phyloP scores from a whole-genome alignment of 2,113 vertebrate species.

The Hylia prasina region DNA sequence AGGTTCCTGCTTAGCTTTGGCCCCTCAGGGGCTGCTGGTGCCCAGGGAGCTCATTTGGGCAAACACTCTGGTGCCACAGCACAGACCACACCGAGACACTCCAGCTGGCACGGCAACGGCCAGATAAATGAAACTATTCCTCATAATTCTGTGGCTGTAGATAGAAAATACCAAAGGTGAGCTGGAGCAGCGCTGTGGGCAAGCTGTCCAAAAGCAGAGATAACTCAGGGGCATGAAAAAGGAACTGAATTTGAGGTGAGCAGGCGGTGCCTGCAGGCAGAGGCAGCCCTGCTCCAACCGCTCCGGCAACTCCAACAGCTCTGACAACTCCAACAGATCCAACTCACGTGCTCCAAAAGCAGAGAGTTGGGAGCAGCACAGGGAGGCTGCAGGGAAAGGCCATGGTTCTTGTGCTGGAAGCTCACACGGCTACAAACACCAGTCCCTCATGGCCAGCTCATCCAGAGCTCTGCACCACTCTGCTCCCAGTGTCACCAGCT shows the following conservation, averaged over 20 bases:
- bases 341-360: not conserved
- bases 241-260: not conserved
- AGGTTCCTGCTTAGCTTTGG: not conserved
- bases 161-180: not conserved
- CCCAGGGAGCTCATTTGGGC: rapidly evolving
- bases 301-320: not conserved
- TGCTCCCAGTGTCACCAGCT: not conserved
- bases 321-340: not conserved
- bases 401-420: not conserved
- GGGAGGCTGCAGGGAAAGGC: not conserved
- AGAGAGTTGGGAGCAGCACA: not conserved
- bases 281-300: rapidly evolving
- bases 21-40: not conserved
- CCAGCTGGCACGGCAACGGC: rapidly evolving
- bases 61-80: rapidly evolving
- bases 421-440: rapidly evolving
- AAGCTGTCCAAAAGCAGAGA: not conserved
- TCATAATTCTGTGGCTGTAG: not conserved
- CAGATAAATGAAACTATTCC: not conserved
- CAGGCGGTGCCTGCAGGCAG: not conserved
- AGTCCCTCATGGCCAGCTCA: rapidly evolving
- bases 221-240: not conserved
- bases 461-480: not conserved
- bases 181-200: not conserved
- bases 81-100: not conserved